Evolutionary conservation across 2,113 vertebrate species (phyloP).

Genomic region (Apteryx mantelli): DNA sequence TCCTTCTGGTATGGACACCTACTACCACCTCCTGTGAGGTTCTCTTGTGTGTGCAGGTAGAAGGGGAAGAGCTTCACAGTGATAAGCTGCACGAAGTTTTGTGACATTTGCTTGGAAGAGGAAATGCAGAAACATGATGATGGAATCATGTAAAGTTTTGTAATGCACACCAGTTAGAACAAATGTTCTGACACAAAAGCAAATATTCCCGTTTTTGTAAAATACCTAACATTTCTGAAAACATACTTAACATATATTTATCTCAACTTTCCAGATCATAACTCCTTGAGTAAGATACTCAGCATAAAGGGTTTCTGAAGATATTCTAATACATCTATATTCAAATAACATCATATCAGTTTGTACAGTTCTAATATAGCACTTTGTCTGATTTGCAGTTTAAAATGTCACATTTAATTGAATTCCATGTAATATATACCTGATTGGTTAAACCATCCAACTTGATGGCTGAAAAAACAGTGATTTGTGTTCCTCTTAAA

Average conservation of each 20-base stretch:
- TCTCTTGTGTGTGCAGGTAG: not conserved
- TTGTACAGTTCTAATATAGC: not conserved
- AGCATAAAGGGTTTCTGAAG: not conserved
- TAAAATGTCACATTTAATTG: not conserved
- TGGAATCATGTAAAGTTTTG: not conserved
- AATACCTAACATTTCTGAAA: not conserved
- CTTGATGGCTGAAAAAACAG: not conserved
- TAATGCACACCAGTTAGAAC: not conserved
- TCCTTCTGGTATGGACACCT: not conserved
- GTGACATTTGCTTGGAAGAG: not conserved
- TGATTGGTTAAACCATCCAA: not conserved
- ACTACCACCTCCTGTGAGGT: not conserved
- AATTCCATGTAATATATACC: not conserved
- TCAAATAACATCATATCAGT: not conserved
- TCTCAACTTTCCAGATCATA: not conserved
- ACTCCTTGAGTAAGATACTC: not conserved
- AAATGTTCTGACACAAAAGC: not conserved
- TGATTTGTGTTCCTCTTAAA: not conserved
- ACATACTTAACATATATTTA: not conserved
- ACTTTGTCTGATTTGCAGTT: not conserved
- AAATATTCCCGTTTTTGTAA: not conserved
- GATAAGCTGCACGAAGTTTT: not conserved
- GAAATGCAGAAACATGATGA: not conserved
- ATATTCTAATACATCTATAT: not conserved
- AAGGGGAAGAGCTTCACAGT: not conserved